Evolutionary conservation across 2,797 vertebrate species (phyloP).

Genomic region (Pyrrhura leucotis): DNA sequence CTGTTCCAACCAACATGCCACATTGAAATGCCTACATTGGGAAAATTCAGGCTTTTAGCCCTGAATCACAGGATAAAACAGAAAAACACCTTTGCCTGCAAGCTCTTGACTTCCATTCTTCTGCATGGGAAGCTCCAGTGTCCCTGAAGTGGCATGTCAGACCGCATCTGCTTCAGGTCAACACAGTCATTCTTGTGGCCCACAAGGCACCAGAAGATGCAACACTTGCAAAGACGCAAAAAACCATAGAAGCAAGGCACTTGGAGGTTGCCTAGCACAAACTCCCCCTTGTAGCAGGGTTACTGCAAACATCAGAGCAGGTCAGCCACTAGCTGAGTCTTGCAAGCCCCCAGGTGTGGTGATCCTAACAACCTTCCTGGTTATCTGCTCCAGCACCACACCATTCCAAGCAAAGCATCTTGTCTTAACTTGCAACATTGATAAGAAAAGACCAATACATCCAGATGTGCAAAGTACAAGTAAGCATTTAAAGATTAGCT

Average conservation of each 20-base stretch:
- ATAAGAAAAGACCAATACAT: neutral
- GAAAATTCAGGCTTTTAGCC: neutral
- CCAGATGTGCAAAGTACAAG: neutral
- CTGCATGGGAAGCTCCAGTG: fast-evolving
- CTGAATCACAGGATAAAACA: fast-evolving
- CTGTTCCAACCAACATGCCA: neutral
- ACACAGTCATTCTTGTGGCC: no score
- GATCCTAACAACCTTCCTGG: neutral
- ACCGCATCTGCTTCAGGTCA: neutral
- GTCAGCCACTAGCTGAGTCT: neutral
- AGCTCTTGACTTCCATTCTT: neutral
- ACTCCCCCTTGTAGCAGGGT: neutral
- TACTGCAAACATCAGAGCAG: neutral
- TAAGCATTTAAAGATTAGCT: neutral
- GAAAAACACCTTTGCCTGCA: neutral
- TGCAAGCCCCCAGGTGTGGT: neutral
- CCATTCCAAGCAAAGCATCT: neutral
- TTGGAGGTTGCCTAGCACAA: neutral
- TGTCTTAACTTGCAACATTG: fast-evolving
- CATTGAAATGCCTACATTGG: neutral
- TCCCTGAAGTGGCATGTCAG: fast-evolving
- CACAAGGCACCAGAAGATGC: neutral
- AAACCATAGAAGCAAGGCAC: neutral
- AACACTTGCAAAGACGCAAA: neutral
- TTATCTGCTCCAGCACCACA: neutral